Base-by-base conservation (phyloP, 2,888 invertebrate genomes). In the Drosophila meridiana region DNA sequence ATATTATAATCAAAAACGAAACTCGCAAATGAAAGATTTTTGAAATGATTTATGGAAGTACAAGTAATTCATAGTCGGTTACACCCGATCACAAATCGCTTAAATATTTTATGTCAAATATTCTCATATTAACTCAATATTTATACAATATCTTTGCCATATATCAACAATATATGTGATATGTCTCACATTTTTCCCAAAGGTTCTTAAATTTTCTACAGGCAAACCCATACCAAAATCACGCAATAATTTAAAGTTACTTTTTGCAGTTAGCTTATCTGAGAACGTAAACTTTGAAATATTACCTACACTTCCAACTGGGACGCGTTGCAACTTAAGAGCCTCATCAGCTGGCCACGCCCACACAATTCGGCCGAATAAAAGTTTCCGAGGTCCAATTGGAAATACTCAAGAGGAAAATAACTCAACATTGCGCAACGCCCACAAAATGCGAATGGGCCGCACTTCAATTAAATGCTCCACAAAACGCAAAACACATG, bases 331-430 rank as follows among this genome's bases (percentile, higher is more conserved):
- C 57, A 71, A 69, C 78, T 82, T 64, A 79, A 79, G 74, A 65
- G 77, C 72, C 76, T 60, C 69, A 74, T 69, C 72, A 74, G 56
- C 28, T 30, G 34, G 65, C 26, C 73, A 76, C 81, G 82, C 82
- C 82, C 73, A 48, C 58, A 28, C 65, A 79, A 72, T 80, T 69
- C 26, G 53, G 20, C 43, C 14, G 6, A 34, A 56, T n/a, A 47
- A 69, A 81, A 79, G 30, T 63, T 74, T 47, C 53, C 42, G 38
- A 61, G 48, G 62, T 67, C 55, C 69, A 77, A 78, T 87, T 65
- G 79, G 52, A 69, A 80, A 78, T 69, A 70, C 85, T 87, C 89
- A 40, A 63, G 89, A 89, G 85, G 65, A 52, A 87, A 86, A 89
- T 87, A 89, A 89, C 74, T 86, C 76, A 75, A 70, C 65, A 68